phyloP scores from a whole-genome alignment of 2,888 invertebrate genomes.

The Trissolcus japonicus region DNA sequence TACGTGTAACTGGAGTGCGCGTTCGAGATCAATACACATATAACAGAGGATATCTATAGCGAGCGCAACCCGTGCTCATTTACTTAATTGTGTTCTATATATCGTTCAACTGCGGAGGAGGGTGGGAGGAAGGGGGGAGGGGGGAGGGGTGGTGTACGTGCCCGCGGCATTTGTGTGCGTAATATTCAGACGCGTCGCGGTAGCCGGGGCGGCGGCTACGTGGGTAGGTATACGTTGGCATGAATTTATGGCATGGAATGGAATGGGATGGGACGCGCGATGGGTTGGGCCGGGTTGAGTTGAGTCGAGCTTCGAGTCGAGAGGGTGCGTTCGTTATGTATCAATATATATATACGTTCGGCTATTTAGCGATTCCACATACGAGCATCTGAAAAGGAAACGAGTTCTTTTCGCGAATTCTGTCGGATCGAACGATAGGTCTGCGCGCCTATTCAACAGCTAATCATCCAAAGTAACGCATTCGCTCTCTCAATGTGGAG shows the following conservation, averaged over 20 bases:
- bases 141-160: constrained; percentile 64
- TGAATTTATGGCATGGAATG: constrained; percentile 68
- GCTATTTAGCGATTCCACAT: constrained; percentile 50
- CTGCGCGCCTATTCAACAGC: constrained; percentile 36
- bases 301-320: constrained; percentile 42
- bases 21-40: constrained; percentile 75
- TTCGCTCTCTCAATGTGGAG: constrained; percentile 10
- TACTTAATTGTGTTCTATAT: constrained; percentile 76
- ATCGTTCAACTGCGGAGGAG: constrained; percentile 63
- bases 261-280: constrained; percentile 45
- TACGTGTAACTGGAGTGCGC: constrained; percentile 73
- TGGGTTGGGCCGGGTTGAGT: constrained; percentile 60
- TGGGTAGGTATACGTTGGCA: constrained; percentile 67
- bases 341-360: constrained; percentile 41
- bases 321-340: constrained; percentile 44
- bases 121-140: constrained; percentile 48
- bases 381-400: constrained; percentile 72
- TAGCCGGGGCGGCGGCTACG: constrained; percentile 61
- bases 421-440: constrained; percentile 34
- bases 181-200: constrained; percentile 70
- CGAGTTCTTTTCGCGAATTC: constrained; percentile 47
- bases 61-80: constrained; percentile 75
- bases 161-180: constrained; percentile 67
- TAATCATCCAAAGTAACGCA: constrained; percentile 49
- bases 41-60: constrained; percentile 76